Evolutionary conservation across 2,113 vertebrate species (phyloP).

Genomic region (Dromas ardeola): DNA sequence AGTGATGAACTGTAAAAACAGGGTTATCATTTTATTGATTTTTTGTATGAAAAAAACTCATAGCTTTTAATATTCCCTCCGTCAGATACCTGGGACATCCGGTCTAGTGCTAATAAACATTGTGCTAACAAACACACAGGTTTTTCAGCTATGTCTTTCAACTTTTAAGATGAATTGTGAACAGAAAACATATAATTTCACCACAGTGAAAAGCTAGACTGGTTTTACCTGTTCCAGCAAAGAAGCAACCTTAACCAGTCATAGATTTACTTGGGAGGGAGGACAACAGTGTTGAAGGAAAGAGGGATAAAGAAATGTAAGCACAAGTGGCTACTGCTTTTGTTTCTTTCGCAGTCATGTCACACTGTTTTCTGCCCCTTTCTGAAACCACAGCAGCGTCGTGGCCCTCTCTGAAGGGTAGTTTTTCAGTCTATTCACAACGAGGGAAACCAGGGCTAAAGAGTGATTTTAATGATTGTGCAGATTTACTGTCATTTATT

Average conservation of each 20-base stretch:
- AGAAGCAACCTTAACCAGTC: background rate
- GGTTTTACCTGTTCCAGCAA: slow-evolving; percentile 41
- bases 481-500: background rate
- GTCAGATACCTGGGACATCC: background rate
- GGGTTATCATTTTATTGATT: background rate
- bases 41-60: background rate
- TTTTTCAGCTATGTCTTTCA: background rate
- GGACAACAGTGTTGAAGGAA: background rate
- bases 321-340: background rate
- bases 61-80: background rate
- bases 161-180: background rate
- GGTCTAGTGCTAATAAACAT: background rate
- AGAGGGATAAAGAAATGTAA: background rate
- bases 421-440: background rate
- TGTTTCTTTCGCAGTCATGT: background rate
- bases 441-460: background rate
- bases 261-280: background rate
- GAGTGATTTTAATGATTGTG: background rate
- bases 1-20: background rate
- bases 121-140: background rate
- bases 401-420: background rate
- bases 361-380: background rate
- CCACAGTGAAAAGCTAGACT: background rate
- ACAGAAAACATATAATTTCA: slow-evolving; percentile 16
- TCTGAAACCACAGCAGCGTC: background rate